Percentiles rank a stretch among this genome's conserved stretches.
These are phyloP conservation scores for Oreotrochilus melanogaster DNA, from an alignment of 2,113 vertebrate genomes.

Conservation along the genomic window DNA sequence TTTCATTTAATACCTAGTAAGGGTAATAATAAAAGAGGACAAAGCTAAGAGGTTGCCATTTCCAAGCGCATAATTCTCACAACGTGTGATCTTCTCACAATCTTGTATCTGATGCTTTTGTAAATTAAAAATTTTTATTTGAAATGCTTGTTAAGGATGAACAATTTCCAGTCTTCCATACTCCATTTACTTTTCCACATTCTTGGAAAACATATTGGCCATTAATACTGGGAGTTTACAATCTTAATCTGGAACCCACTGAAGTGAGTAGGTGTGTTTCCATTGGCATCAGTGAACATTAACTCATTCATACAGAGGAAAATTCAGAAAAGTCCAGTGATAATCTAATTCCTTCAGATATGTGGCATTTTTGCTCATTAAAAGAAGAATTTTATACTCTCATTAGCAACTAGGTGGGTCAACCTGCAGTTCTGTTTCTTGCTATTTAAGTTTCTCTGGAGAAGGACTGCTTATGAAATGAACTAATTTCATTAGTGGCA, in stretches of 20 bases:
- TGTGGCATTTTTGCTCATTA: not conserved
- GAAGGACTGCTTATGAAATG: not conserved
- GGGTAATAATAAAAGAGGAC: not conserved
- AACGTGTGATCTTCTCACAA: not conserved
- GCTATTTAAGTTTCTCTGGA: not conserved
- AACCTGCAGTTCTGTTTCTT: not conserved
- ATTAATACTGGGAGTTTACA: not conserved
- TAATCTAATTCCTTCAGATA: not conserved
- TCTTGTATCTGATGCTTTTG: not conserved
- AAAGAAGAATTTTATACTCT: not conserved
- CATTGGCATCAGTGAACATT: not conserved
- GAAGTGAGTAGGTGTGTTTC: not conserved
- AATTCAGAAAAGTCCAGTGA: not conserved
- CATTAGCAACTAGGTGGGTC: not conserved
- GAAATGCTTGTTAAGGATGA: not conserved
- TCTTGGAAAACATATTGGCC: not conserved
- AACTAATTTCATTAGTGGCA: not conserved
- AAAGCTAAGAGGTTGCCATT: not conserved
- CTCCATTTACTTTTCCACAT: not conserved
- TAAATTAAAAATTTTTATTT: not conserved
- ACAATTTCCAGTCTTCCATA: not conserved
- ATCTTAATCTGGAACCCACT: not conserved
- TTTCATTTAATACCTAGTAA: not conserved
- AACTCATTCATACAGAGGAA: not conserved
- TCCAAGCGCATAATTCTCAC: not conserved